A percentile compares a stretch with the other conserved stretches of the same genome.
These are phyloP conservation scores for Pagetopsis macropterus DNA, from an alignment of 2,797 vertebrate genomes.

Conservation along the genomic window DNA sequence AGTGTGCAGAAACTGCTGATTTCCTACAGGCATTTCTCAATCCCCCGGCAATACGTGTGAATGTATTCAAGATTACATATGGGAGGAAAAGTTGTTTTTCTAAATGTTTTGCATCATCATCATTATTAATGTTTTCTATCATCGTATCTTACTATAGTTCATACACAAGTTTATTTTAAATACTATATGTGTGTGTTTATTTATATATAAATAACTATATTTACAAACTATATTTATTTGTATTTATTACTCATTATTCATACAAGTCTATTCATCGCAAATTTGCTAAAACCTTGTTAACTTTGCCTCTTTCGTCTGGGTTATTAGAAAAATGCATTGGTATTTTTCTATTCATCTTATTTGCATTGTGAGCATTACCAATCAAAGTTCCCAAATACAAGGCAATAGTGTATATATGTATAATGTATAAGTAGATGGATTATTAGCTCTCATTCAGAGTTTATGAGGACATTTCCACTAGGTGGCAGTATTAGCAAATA, in stretches of 20 bases:
- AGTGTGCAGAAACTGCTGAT: neutral
- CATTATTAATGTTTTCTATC: neutral
- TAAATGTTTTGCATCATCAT: neutral
- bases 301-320: neutral
- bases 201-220: no score
- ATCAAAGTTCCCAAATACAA: neutral
- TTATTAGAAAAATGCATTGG: neutral
- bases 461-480: slow-evolving; percentile 13
- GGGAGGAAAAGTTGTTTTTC: neutral
- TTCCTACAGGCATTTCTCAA: slow-evolving; percentile 1
- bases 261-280: neutral
- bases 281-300: no score
- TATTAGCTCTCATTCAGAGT: neutral
- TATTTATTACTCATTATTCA: neutral
- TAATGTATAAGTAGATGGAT: neutral
- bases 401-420: neutral
- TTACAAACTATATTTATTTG: no score
- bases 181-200: neutral
- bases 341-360: neutral
- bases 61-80: neutral
- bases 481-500: slow-evolving; percentile 35
- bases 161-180: no score
- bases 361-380: neutral
- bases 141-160: neutral
- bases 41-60: neutral